Percentiles rank a stretch among this genome's conserved stretches.
These are phyloP conservation scores for Lasiurus cinereus DNA, from an alignment of 2,113 vertebrate species.

Conservation along the genomic window DNA sequence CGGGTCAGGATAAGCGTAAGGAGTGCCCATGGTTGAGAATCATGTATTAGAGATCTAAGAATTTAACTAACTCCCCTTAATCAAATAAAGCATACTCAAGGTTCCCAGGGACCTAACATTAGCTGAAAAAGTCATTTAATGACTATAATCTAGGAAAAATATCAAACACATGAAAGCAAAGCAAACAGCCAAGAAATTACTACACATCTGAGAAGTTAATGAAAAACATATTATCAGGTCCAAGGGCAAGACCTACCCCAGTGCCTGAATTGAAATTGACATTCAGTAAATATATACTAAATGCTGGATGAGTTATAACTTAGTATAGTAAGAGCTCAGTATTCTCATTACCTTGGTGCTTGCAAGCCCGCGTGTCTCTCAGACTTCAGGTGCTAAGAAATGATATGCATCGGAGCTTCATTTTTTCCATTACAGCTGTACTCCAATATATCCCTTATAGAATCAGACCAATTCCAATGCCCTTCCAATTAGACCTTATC, in stretches of 20 bases:
- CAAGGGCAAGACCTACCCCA: background rate
- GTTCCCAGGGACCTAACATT: conserved; percentile 41
- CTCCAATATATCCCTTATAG: background rate
- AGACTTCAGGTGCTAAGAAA: background rate
- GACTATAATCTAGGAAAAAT: background rate
- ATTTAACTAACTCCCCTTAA: conserved; percentile 42
- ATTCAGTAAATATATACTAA: background rate
- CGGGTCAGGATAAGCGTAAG: too few species aligned
- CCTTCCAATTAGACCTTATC: background rate
- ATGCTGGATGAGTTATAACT: conserved; percentile 3
- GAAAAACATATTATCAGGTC: background rate
- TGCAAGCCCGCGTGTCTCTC: background rate
- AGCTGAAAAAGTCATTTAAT: conserved; percentile 41
- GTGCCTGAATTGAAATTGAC: background rate
- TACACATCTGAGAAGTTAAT: background rate
- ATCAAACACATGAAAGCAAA: background rate
- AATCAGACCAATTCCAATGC: background rate
- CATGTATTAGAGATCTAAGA: conserved; percentile 12
- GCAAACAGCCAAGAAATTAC: conserved; percentile 32
- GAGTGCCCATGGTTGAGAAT: background rate
- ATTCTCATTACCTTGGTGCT: background rate
- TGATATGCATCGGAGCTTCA: background rate
- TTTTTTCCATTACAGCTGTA: background rate
- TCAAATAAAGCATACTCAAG: background rate
- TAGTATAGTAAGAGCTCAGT: background rate